phyloP scores from a whole-genome alignment of 2,888 invertebrate genomes.

The Chalcis sispes region DNA sequence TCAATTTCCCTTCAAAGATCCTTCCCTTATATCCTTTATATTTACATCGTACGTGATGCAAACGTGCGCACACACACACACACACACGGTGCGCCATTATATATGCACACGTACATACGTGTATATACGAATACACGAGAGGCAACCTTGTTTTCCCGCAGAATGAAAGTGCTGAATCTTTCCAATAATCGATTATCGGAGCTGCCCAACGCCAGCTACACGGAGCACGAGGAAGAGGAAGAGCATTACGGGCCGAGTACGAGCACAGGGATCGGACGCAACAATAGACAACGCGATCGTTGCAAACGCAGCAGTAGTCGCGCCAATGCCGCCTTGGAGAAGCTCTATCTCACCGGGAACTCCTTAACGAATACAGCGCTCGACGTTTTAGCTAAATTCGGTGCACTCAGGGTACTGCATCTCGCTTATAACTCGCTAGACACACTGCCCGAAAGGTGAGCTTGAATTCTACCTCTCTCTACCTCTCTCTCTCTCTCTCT shows the following conservation, averaged over 20 bases:
- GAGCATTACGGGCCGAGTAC: not conserved
- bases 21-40: not conserved
- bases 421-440: conserved; percentile 88
- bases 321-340: conserved; percentile 76
- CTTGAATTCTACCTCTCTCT: not conserved
- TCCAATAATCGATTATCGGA: conserved; percentile 87
- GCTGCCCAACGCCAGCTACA: conserved; percentile 80
- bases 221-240: too few relatives aligned
- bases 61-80: not conserved
- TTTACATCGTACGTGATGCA: conserved; percentile 20
- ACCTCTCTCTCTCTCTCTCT: too few relatives aligned
- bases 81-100: too few relatives aligned
- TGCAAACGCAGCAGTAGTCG: not conserved
- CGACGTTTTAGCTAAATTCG: conserved; percentile 82
- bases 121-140: too few relatives aligned
- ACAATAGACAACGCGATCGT: conserved; percentile 17
- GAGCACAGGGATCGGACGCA: not conserved
- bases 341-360: conserved; percentile 86
- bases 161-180: conserved; percentile 84
- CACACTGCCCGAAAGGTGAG: conserved; percentile 81
- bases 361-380: conserved; percentile 84
- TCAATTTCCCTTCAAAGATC: conserved; percentile 21
- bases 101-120: too few relatives aligned
- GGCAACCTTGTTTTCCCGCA: conserved; percentile 61
- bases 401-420: conserved; percentile 83